Conservation (phyloP, 2,888 invertebrate genomes). For the Troides oblongomaculatus region DNA sequence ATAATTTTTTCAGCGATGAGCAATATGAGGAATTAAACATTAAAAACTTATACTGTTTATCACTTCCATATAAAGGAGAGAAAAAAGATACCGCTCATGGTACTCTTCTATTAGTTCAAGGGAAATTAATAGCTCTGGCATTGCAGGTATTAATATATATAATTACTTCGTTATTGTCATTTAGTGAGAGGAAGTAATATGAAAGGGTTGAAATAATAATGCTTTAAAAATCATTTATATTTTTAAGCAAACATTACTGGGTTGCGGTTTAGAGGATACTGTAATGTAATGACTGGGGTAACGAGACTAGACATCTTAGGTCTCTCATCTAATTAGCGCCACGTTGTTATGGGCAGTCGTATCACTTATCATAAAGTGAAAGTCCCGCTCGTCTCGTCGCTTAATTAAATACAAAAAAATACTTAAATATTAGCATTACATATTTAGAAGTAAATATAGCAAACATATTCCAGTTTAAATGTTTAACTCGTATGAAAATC, state of each 20-base stretch:
- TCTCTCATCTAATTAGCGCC: no score
- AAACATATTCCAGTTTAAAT: no score
- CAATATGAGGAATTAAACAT: slow-evolving; percentile 41
- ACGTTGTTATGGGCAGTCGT: no score
- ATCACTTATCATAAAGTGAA: no score
- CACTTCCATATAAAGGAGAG: slow-evolving; percentile 57
- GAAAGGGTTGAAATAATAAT: no score
- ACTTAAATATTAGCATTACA: not conserved
- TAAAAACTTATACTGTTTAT: slow-evolving; percentile 60
- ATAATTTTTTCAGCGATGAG: slow-evolving; percentile 43
- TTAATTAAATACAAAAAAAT: not conserved
- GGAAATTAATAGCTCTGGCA: slow-evolving; percentile 62
- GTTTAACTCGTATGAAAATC: not conserved
- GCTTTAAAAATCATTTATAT: no score
- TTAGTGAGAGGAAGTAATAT: not conserved
- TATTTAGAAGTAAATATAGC: not conserved
- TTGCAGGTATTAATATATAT: slow-evolving; percentile 50
- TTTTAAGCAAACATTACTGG: no score
- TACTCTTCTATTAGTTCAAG: slow-evolving; percentile 55
- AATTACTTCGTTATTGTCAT: not conserved
- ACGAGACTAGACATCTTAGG: no score
- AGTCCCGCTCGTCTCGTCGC: no score
- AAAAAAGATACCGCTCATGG: slow-evolving; percentile 59
- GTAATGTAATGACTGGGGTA: no score
- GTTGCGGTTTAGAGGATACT: no score